A percentile compares a stretch with the other conserved stretches of the same genome.
These are phyloP conservation scores for Chymomyza fuscimana DNA, from an alignment of 2,888 invertebrate genomes.

Conservation along the genomic window DNA sequence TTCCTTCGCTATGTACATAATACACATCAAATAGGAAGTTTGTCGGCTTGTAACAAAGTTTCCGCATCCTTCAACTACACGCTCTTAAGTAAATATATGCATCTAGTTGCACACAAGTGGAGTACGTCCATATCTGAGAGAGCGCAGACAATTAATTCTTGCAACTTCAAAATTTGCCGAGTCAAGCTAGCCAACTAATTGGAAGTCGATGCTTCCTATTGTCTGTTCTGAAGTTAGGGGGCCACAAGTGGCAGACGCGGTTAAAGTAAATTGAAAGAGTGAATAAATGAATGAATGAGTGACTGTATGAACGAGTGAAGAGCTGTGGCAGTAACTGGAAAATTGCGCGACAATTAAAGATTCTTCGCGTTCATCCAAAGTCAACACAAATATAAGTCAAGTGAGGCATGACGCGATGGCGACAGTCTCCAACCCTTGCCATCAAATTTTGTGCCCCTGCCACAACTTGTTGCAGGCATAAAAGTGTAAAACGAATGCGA, in stretches of 20 bases:
- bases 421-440: constrained; percentile 15
- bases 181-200: constrained; percentile 64
- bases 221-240: background rate
- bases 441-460: constrained; percentile 24
- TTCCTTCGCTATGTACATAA: too few species aligned
- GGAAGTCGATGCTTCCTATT: constrained; percentile 57
- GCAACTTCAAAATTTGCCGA: constrained; percentile 67
- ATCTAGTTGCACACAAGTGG: constrained; percentile 47
- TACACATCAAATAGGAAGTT: too few species aligned
- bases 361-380: constrained; percentile 56
- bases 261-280: constrained; percentile 1
- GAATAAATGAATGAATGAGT: constrained; percentile 36
- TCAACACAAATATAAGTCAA: constrained; percentile 63
- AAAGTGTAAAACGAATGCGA: constrained; percentile 56
- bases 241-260: constrained; percentile 43
- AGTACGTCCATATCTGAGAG: background rate
- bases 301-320: constrained; percentile 57
- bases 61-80: too few species aligned
- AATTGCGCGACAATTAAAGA: constrained; percentile 75
- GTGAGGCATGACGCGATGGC: constrained; percentile 60
- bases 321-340: constrained; percentile 71
- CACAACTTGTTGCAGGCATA: constrained; percentile 60
- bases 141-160: constrained; percentile 60
- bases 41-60: too few species aligned
- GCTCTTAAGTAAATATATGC: background rate